Conservation (phyloP, 2,113 vertebrate genomes). For the Tamias sibiricus region DNA sequence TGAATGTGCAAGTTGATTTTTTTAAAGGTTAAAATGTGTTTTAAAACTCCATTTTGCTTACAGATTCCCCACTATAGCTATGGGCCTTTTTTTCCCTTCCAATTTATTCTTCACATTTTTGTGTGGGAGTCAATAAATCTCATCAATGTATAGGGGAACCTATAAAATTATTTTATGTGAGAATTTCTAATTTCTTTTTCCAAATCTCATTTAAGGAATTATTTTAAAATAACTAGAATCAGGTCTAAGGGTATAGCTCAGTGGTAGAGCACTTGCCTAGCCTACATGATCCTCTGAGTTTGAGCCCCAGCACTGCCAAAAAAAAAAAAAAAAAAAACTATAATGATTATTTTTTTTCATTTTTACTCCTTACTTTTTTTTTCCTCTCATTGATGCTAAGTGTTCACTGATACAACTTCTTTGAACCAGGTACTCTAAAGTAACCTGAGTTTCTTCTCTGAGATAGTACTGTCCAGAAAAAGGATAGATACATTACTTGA, state of each 20-base stretch:
- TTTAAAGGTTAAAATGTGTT: conserved; percentile 9
- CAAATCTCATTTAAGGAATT: conserved; percentile 17
- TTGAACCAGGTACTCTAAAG: conserved; percentile 52
- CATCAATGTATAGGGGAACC: neutral
- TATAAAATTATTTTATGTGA: conserved; percentile 1
- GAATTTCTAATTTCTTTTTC: neutral
- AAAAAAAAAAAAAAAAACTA: neutral
- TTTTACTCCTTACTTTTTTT: neutral
- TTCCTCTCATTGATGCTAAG: neutral
- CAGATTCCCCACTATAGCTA: neutral
- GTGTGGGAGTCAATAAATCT: neutral
- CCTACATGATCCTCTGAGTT: neutral
- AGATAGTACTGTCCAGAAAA: conserved; percentile 64
- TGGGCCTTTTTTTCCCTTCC: neutral
- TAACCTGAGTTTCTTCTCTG: conserved; percentile 60
- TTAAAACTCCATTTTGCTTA: conserved; percentile 27
- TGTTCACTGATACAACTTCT: conserved; percentile 57
- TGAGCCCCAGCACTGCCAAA: too few relatives aligned
- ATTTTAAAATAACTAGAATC: neutral
- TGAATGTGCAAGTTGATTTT: neutral
- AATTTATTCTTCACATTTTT: neutral
- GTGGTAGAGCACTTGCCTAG: neutral
- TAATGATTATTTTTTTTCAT: neutral
- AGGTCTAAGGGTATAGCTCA: neutral
- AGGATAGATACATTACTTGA: neutral